Percentiles rank a stretch among this genome's conserved stretches.
phyloP scores from a whole-genome alignment of 2,888 invertebrate genomes.

The Mesodorylaimus sp. region DNA sequence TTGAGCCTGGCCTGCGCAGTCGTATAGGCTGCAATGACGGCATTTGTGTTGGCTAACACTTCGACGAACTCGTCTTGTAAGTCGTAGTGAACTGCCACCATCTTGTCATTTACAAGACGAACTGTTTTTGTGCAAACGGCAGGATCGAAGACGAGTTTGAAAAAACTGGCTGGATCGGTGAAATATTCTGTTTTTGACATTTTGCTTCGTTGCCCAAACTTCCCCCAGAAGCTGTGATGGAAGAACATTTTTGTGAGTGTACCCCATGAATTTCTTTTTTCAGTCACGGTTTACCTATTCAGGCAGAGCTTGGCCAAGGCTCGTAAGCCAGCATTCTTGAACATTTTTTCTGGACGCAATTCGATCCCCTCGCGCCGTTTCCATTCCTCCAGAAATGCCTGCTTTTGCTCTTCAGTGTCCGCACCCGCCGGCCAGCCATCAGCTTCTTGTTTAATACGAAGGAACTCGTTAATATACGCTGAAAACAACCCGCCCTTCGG shows the following conservation, averaged over 20 bases:
- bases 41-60: too few relatives aligned
- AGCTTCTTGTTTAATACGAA: slow-evolving; percentile 20
- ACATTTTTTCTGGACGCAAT: neutral
- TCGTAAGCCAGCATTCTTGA: neutral
- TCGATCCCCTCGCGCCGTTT: neutral
- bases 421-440: neutral
- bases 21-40: too few relatives aligned
- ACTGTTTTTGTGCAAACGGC: too few relatives aligned
- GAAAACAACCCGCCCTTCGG: slow-evolving; percentile 18
- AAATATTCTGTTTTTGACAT: slow-evolving; percentile 1
- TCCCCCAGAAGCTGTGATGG: too few relatives aligned
- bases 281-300: too few relatives aligned
- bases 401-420: neutral
- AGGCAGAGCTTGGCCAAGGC: slow-evolving; percentile 1
- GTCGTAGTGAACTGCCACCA: too few relatives aligned
- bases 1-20: too few relatives aligned
- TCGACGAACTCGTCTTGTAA: too few relatives aligned
- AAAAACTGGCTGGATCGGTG: neutral
- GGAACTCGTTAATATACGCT: slow-evolving; percentile 18
- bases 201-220: neutral
- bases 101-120: too few relatives aligned
- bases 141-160: too few relatives aligned
- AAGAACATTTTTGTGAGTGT: too few relatives aligned
- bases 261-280: slow-evolving; percentile 2
- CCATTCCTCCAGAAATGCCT: neutral